Conservation (phyloP, 2,113 vertebrate genomes). For the Lophochroa leadbeateri region DNA sequence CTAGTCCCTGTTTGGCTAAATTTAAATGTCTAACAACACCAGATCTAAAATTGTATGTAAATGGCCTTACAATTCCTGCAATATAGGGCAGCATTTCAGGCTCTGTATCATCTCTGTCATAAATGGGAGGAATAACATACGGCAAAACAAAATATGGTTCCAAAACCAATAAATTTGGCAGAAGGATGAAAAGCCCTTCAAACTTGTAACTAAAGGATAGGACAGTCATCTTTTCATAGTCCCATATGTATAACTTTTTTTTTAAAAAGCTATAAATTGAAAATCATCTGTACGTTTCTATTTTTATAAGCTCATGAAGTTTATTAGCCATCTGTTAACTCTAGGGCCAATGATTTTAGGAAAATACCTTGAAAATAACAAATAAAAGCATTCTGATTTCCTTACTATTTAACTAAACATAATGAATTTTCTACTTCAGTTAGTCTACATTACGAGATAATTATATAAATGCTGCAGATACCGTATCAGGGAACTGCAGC, state of each 20-base stretch:
- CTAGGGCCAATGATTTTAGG: not conserved
- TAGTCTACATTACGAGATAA: constrained; percentile 64
- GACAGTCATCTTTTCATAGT: not conserved
- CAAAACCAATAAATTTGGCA: not conserved
- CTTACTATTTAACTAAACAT: constrained; percentile 54
- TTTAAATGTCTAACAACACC: not conserved
- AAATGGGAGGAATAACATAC: not conserved
- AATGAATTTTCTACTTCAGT: constrained; percentile 71
- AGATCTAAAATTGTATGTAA: not conserved
- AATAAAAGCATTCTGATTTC: constrained; percentile 60
- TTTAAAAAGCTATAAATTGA: not conserved
- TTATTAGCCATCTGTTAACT: constrained; percentile 18
- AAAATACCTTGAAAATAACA: constrained; percentile 51
- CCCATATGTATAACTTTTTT: not conserved
- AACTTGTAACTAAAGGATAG: not conserved
- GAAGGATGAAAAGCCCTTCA: not conserved
- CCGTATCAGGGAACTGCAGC: constrained; percentile 57
- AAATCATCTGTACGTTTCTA: not conserved
- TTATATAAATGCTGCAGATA: constrained; percentile 73
- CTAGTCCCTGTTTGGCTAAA: not conserved
- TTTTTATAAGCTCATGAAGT: not conserved
- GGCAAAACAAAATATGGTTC: not conserved
- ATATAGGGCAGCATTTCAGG: not conserved
- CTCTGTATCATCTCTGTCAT: not conserved
- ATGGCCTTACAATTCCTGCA: not conserved